Evolutionary conservation across 2,797 vertebrate species (phyloP).

Genomic region (Urocyon cinereoargenteus): DNA sequence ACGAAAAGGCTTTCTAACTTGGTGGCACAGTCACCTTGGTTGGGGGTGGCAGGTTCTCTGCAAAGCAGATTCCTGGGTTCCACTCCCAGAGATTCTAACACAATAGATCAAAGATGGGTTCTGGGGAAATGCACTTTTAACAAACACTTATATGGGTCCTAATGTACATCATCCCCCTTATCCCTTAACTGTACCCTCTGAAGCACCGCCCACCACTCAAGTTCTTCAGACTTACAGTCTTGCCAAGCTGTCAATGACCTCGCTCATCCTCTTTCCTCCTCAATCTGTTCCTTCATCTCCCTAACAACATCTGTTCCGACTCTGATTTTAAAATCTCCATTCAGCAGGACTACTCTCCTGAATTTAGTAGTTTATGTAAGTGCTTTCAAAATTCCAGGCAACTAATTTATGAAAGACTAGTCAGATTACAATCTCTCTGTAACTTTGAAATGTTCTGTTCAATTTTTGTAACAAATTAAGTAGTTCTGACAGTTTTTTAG

Average conservation of each 20-base stretch:
- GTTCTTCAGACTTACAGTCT: not conserved
- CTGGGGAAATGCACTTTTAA: not conserved
- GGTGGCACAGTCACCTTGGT: not conserved
- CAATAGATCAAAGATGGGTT: not conserved
- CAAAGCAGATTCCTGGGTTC: not conserved
- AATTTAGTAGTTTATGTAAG: not conserved
- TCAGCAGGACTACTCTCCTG: not conserved
- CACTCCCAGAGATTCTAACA: not conserved
- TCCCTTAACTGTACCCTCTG: not conserved
- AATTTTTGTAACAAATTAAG: not conserved
- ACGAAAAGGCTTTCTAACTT: not conserved
- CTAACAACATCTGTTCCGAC: not conserved
- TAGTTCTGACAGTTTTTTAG: not conserved
- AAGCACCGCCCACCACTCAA: not conserved
- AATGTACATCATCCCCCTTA: not conserved
- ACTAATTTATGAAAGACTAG: not conserved
- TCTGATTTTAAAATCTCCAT: not conserved
- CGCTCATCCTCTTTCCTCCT: not conserved
- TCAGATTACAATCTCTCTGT: slow-evolving; percentile 6
- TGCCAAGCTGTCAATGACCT: not conserved
- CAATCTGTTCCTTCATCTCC: not conserved
- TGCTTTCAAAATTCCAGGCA: slow-evolving; percentile 14
- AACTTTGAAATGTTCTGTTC: not conserved
- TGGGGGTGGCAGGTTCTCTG: not conserved
- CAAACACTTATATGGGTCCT: not conserved